phyloP scores from a whole-genome alignment of 1,140 invertebrate genomes.

The Lepidostoma basale region DNA sequence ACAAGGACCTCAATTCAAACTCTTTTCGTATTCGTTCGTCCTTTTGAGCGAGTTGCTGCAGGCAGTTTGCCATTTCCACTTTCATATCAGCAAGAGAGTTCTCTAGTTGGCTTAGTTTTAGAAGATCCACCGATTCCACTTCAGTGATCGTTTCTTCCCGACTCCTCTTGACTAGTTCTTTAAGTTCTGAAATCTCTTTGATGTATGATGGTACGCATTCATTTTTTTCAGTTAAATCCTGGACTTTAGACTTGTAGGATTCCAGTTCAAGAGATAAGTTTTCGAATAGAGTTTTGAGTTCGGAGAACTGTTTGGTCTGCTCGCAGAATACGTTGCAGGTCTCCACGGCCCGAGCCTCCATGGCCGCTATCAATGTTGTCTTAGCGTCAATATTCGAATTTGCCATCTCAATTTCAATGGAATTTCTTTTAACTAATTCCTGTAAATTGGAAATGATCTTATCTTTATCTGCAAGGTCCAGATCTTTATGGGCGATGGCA shows the following conservation, averaged over 20 bases:
- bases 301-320: conserved; percentile 8
- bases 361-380: background rate
- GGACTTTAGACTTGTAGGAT: background rate
- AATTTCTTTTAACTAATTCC: background rate
- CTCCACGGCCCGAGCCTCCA: background rate
- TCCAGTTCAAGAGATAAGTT: background rate
- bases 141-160: background rate
- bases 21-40: background rate
- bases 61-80: background rate
- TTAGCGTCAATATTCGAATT: background rate
- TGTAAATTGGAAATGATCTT: background rate
- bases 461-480: background rate
- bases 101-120: background rate
- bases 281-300: conserved; percentile 4
- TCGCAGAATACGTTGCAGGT: background rate
- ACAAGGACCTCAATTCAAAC: background rate
- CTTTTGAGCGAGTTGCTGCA: background rate
- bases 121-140: background rate
- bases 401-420: background rate
- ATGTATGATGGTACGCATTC: background rate
- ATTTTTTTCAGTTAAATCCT: background rate
- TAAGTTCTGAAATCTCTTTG: background rate
- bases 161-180: background rate
- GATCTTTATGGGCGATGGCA: background rate
- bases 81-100: background rate